Conservation (phyloP, 1,140 invertebrate species). For the Pachypeltis micranthus region DNA sequence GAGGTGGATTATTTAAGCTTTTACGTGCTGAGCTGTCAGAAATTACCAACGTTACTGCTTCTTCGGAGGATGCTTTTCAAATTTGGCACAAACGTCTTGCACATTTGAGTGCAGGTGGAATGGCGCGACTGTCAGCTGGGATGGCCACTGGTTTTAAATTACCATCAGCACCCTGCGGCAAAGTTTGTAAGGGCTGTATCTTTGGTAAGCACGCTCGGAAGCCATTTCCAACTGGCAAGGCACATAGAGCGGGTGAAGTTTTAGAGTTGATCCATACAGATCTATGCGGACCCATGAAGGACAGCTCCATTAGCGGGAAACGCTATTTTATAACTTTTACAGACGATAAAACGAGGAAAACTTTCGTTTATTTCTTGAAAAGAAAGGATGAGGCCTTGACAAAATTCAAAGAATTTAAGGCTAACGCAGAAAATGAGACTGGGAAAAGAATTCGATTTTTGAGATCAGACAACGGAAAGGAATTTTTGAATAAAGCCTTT, state of each 20-base stretch:
- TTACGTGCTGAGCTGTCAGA: not conserved
- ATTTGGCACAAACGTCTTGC: not conserved
- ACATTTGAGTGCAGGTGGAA: not conserved
- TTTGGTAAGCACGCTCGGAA: not conserved
- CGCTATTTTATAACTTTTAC: not conserved
- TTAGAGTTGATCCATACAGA: not conserved
- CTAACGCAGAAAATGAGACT: too few species aligned
- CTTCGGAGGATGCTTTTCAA: not conserved
- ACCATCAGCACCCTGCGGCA: not conserved
- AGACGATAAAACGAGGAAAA: not conserved
- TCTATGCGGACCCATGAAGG: not conserved
- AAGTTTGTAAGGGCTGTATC: not conserved
- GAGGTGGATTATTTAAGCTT: not conserved
- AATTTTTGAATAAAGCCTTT: too few species aligned
- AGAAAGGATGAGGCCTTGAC: conserved; percentile 27
- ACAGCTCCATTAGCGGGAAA: not conserved
- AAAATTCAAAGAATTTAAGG: conserved; percentile 27
- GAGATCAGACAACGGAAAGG: too few species aligned
- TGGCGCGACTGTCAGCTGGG: not conserved
- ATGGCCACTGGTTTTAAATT: not conserved
- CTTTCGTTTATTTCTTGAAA: not conserved
- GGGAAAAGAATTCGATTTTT: too few species aligned
- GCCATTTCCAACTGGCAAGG: not conserved
- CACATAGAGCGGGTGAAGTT: not conserved
- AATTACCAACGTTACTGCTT: not conserved